Evolutionary conservation across 2,797 vertebrate genomes (phyloP).

Genomic region (Enteromius argenteus): DNA sequence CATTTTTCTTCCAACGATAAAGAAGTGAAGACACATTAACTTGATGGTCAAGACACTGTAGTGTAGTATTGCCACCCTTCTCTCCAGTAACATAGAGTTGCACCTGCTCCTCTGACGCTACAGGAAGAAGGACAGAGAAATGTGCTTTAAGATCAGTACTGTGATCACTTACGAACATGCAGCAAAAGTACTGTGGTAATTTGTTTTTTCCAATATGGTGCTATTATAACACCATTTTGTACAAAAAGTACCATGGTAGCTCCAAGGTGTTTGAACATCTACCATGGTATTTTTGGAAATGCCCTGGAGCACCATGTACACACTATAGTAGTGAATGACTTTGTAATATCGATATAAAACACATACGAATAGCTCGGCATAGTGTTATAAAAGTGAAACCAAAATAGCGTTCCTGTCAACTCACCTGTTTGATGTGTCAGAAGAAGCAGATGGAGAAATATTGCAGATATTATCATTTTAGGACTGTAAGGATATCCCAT

Average conservation of each 20-base stretch:
- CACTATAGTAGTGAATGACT: not conserved
- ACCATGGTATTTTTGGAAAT: not conserved
- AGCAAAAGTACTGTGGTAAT: not conserved
- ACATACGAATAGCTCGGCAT: not conserved
- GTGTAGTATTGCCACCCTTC: conserved; percentile 66
- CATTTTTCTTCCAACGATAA: conserved; percentile 81
- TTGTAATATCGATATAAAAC: not conserved
- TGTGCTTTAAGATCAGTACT: not conserved
- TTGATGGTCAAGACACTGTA: conserved; percentile 75
- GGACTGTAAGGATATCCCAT: not conserved
- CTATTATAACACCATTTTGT: not conserved
- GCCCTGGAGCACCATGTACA: not conserved
- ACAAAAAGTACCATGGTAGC: not conserved
- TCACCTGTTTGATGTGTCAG: conserved; percentile 40
- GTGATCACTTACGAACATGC: not conserved
- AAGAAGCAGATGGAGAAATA: conserved; percentile 30
- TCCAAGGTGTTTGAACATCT: not conserved
- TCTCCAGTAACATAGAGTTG: conserved; percentile 15
- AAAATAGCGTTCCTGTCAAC: not conserved
- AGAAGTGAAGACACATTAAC: conserved; percentile 49
- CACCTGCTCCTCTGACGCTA: conserved; percentile 17
- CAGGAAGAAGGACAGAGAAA: not conserved
- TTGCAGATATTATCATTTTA: conserved; percentile 17
- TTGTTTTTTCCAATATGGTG: not conserved
- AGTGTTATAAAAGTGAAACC: not conserved